A percentile compares a stretch with the other conserved stretches of the same genome.
Evolutionary conservation across 2,888 invertebrate genomes (phyloP).

Genomic region (Mythimna impura): DNA sequence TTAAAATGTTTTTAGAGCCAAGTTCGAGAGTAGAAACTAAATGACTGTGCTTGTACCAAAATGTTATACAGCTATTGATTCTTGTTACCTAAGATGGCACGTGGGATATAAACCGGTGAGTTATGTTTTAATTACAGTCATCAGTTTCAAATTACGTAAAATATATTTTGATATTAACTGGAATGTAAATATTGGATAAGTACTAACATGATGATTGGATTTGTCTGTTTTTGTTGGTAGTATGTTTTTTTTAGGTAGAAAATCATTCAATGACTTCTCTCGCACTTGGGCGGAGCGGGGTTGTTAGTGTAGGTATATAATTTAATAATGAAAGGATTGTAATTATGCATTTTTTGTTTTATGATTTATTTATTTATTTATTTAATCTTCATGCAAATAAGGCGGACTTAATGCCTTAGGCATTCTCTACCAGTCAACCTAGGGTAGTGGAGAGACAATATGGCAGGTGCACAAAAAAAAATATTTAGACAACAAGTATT

Average conservation of each 20-base stretch:
- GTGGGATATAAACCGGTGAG: slow-evolving; percentile 22
- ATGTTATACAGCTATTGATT: slow-evolving; percentile 21
- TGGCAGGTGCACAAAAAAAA: too few relatives aligned
- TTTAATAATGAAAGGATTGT: too few relatives aligned
- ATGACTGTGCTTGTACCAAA: neutral
- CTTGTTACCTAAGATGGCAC: slow-evolving; percentile 24
- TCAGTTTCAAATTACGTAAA: slow-evolving; percentile 37
- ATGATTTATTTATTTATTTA: too few relatives aligned
- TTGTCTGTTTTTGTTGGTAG: neutral
- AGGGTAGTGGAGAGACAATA: too few relatives aligned
- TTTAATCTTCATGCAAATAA: too few relatives aligned
- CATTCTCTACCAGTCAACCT: too few relatives aligned
- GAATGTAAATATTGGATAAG: slow-evolving; percentile 10
- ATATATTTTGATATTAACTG: neutral
- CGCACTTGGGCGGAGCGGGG: too few relatives aligned
- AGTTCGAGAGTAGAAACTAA: slow-evolving; percentile 3
- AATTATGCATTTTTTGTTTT: too few relatives aligned
- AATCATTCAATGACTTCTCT: too few relatives aligned
- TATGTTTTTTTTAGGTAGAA: neutral
- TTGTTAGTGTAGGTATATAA: too few relatives aligned
- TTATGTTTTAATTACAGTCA: slow-evolving; percentile 31
- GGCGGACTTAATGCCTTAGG: too few relatives aligned
- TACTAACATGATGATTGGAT: neutral
- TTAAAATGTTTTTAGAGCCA: slow-evolving; percentile 2
- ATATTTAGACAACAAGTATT: too few relatives aligned